Evolutionary conservation across 2,797 vertebrate genomes (phyloP).

Genomic region (Pristis pectinata): DNA sequence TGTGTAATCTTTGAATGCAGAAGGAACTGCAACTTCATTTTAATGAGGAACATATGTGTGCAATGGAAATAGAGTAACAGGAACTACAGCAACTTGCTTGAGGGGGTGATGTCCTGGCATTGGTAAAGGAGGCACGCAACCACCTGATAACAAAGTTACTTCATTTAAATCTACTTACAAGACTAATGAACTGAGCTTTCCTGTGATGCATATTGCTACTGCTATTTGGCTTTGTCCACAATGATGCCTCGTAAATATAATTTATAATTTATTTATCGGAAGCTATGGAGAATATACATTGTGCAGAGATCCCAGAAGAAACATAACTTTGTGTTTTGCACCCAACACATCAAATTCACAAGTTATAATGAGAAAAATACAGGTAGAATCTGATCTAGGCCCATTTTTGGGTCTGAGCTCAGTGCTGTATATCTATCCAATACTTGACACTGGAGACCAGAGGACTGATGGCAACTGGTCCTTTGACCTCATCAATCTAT

Average conservation of each 20-base stretch:
- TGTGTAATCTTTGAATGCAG: not conserved
- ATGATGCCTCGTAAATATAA: not conserved
- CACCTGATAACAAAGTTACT: not conserved
- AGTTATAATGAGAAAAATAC: not conserved
- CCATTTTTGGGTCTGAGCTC: not conserved
- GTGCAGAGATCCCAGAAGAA: not conserved
- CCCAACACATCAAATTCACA: not conserved
- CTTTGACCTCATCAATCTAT: not conserved
- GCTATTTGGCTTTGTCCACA: not conserved
- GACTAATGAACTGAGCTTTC: not conserved
- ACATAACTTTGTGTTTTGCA: not conserved
- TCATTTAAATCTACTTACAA: not conserved
- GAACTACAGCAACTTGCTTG: conserved; percentile 20
- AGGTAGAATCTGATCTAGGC: not conserved
- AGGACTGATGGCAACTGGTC: not conserved
- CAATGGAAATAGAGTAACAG: conserved; percentile 10
- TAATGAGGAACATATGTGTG: conserved; percentile 7
- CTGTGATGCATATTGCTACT: not conserved
- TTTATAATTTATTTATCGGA: not conserved
- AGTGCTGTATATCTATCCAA: not conserved
- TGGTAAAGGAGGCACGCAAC: not conserved
- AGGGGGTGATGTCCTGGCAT: not conserved
- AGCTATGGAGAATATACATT: not conserved
- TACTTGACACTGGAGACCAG: too few species aligned
- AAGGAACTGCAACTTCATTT: not conserved